Evolutionary conservation across 2,113 vertebrate species (phyloP), one percentile per base, ranked within the genome.

Genomic region (Oreochromis tanganicae): DNA sequence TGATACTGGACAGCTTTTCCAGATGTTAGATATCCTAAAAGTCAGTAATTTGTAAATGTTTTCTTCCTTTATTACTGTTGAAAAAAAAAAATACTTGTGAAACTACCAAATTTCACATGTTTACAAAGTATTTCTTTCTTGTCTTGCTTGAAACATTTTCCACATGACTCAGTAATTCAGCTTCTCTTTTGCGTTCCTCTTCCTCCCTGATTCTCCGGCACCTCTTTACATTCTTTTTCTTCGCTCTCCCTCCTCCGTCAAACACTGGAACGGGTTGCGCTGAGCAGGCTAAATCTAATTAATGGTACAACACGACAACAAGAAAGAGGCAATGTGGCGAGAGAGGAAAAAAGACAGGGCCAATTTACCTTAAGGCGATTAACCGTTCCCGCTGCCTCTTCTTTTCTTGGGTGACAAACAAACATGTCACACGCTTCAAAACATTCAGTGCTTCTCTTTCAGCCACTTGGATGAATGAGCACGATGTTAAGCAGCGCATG

Each of bases 261-360:
- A 59, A 90, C 71, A 79, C 89, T 93, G 87, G 80, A 95, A 95
- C 84, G 91, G 85, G 85, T 85, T 86, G 81, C 80, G 75, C 91
- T 87, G 93, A 93, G 90, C 85, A 75, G 92, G 83, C 86, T 87
- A 92, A 95, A 96, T 95, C 93, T 93, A 96, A 97, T 96, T 96
- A 94, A 94, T 88, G 86, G 86, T 78, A 91, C 90, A 93, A 93
- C 92, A 95, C 83, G 41, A 94, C 93, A 94, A 92, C 91, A 92
- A 88, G 90, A 87, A 83, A 85, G 88, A 92, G 84, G 88, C 91
- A 93, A 91, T 88, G 93, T 85, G 87, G 85, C 21, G n/a, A 87
- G 89, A 85, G 81, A 52, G 21, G 43, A 66, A 41, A 66, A 85
- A 91, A 88, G 50, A 89, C 57, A 43, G 80, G 80, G 90, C 85